Conservation (phyloP, 1,140 invertebrate species). For the Frieseomelitta varia region DNA sequence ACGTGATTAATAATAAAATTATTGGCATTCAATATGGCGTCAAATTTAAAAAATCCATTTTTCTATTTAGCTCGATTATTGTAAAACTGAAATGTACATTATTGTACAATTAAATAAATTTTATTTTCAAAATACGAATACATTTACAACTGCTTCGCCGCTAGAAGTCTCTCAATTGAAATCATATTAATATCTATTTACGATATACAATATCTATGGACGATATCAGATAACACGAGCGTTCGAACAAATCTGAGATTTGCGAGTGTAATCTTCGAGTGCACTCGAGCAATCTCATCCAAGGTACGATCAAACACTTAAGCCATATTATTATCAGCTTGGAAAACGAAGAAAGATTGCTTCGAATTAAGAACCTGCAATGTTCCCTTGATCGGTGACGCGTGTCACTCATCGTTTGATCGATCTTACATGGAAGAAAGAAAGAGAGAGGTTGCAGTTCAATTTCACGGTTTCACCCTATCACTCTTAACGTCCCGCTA, state of each 20-base stretch:
- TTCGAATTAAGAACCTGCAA: neutral
- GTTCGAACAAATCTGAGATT: neutral
- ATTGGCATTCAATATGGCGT: too few relatives aligned
- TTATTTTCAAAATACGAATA: too few relatives aligned
- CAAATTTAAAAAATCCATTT: too few relatives aligned
- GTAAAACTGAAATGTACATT: too few relatives aligned
- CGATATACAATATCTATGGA: too few relatives aligned
- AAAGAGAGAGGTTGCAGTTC: neutral
- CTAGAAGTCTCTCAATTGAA: neutral
- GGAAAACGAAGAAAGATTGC: neutral
- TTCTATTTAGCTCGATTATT: too few relatives aligned
- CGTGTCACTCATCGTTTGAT: neutral
- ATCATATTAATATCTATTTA: neutral
- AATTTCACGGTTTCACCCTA: constrained; percentile 19
- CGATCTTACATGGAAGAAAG: neutral
- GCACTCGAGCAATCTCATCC: neutral
- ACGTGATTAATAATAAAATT: too few relatives aligned
- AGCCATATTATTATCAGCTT: neutral
- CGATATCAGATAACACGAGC: neutral
- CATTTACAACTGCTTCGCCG: neutral
- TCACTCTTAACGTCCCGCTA: constrained; percentile 21
- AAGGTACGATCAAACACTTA: neutral
- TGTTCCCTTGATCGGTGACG: neutral
- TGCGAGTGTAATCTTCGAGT: neutral
- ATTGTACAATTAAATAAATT: too few relatives aligned